A percentile compares a stretch with the other conserved stretches of the same genome.
Conservation (phyloP, 1,140 invertebrate species). For the Diabrotica virgifera region DNA sequence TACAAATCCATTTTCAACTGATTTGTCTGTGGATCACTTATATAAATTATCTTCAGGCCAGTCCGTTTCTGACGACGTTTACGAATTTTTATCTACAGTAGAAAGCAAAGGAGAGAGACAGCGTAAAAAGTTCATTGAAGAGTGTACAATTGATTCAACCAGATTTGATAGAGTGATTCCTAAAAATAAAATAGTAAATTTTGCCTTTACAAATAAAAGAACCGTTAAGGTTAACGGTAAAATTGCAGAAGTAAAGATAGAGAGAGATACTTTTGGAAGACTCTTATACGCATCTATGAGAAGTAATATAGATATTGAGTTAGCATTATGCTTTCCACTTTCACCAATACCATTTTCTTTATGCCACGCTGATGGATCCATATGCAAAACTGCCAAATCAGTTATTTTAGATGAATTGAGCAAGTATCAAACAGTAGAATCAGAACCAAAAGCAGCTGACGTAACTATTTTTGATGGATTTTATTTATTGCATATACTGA, state of each 20-base stretch:
- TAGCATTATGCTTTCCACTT: constrained; percentile 15
- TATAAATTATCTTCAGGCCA: constrained; percentile 20
- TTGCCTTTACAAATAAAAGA: constrained; percentile 13
- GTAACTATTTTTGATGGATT: constrained; percentile 5
- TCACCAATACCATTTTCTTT: constrained; percentile 11
- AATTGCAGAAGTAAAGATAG: constrained; percentile 16
- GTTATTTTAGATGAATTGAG: constrained; percentile 7
- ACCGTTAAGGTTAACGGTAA: constrained; percentile 17
- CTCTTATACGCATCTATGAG: constrained; percentile 19
- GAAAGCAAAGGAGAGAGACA: constrained; percentile 15
- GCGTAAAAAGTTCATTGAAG: constrained; percentile 13
- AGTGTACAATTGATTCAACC: constrained; percentile 1
- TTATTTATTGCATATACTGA: constrained; percentile 11
- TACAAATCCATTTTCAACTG: constrained; percentile 18
- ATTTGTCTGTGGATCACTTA: constrained; percentile 15
- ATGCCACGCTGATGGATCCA: constrained; percentile 10
- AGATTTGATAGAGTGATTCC: constrained; percentile 19
- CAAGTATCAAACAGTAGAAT: neutral
- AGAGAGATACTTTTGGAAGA: constrained; percentile 17
- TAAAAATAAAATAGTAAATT: constrained; percentile 21
- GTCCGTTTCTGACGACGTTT: constrained; percentile 17
- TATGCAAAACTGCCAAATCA: constrained; percentile 18
- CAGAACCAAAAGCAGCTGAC: neutral
- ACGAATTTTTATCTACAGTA: constrained; percentile 22
- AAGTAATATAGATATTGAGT: constrained; percentile 19